Evolutionary conservation across 2,113 vertebrate genomes (phyloP).

Genomic region (Lagopus muta): DNA sequence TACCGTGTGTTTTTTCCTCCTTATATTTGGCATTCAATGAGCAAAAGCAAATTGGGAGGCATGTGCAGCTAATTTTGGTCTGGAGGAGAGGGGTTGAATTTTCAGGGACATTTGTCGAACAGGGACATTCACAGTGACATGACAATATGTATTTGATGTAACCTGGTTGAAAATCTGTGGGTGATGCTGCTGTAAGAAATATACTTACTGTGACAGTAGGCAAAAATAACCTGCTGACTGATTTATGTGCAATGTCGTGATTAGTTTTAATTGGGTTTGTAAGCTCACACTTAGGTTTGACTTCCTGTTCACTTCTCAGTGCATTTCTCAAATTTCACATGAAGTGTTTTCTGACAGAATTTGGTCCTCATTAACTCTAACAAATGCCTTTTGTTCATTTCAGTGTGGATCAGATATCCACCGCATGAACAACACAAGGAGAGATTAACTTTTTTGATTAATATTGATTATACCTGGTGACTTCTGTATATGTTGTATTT

Average conservation of each 20-base stretch:
- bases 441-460: neutral
- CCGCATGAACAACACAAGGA: neutral
- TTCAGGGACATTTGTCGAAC: neutral
- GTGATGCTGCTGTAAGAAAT: neutral
- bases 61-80: neutral
- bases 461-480: neutral
- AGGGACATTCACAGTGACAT: neutral
- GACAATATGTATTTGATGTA: neutral
- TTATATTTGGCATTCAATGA: neutral
- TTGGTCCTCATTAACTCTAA: neutral
- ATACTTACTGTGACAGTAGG: neutral
- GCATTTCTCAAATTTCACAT: neutral
- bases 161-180: neutral
- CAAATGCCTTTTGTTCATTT: neutral
- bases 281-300: neutral
- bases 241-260: neutral
- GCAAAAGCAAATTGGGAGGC: neutral
- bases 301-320: neutral
- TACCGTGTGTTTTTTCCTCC: neutral
- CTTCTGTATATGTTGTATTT: neutral
- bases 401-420: neutral
- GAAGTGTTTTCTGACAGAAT: neutral
- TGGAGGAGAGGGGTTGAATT: neutral
- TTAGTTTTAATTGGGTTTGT: neutral
- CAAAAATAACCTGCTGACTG: neutral